A percentile compares a stretch with the other conserved stretches of the same genome.
Conservation (phyloP, 2,797 vertebrate genomes). For the Ctenochaetus hawaiiensis region DNA sequence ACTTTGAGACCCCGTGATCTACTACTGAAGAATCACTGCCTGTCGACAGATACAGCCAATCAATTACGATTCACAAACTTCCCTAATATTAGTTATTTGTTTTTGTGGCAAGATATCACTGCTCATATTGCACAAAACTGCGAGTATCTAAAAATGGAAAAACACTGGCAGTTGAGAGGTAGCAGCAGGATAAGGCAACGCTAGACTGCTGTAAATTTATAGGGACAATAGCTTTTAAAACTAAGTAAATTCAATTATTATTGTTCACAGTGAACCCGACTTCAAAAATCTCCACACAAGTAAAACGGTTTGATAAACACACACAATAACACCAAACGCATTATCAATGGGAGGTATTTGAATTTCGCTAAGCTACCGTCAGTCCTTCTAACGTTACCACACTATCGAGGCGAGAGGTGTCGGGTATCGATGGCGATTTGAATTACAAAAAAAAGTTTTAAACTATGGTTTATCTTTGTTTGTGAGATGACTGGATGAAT, state of each 20-base stretch:
- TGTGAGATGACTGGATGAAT: background rate
- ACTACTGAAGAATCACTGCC: too few relatives aligned
- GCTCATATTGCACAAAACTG: background rate
- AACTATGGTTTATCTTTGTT: slow-evolving; percentile 27
- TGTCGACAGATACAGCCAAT: background rate
- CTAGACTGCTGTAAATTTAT: slow-evolving; percentile 22
- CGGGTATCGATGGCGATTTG: slow-evolving; percentile 59
- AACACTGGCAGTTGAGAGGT: background rate
- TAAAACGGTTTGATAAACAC: background rate
- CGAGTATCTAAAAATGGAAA: background rate
- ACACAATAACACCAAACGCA: background rate
- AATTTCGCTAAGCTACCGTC: slow-evolving; percentile 8
- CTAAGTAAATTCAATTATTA: background rate
- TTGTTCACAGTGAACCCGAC: background rate
- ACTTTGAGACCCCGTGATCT: background rate
- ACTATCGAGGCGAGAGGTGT: slow-evolving; percentile 53
- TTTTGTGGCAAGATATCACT: background rate
- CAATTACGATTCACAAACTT: background rate
- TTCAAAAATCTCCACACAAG: too few relatives aligned
- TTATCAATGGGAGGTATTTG: background rate
- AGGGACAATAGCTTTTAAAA: slow-evolving; percentile 35
- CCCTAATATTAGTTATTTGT: background rate
- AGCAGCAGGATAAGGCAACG: too few relatives aligned
- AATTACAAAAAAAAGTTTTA: slow-evolving; percentile 70
- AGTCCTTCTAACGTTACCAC: slow-evolving; percentile 13